Conservation (phyloP, 1,140 invertebrate species). For the Latrodectus geometricus region DNA sequence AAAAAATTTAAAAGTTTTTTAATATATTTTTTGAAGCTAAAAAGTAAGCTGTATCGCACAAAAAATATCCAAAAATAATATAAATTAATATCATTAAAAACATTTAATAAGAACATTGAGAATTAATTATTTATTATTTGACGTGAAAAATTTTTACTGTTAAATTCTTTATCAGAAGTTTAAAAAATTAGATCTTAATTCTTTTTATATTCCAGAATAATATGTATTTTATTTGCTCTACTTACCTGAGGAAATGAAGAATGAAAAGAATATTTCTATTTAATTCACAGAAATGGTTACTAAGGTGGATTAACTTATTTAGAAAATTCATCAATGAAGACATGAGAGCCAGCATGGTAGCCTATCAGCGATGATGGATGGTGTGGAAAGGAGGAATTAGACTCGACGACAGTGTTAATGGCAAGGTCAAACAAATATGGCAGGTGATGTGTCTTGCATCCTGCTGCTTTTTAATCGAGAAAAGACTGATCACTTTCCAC, state of each 20-base stretch:
- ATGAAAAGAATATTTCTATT: background rate
- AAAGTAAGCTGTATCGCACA: too few species aligned
- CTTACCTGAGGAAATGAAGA: background rate
- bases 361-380: constrained; percentile 32
- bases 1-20: too few species aligned
- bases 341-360: background rate
- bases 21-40: too few species aligned
- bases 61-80: too few species aligned
- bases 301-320: background rate
- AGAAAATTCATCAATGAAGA: background rate
- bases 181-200: too few species aligned
- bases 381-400: constrained; percentile 24
- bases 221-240: background rate
- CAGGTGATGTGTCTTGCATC: constrained; percentile 52
- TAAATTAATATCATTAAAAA: too few species aligned
- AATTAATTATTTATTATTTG: too few species aligned
- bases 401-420: constrained; percentile 44
- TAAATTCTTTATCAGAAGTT: too few species aligned
- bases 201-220: too few species aligned
- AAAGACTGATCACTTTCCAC: constrained; percentile 2
- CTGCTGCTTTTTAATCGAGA: constrained; percentile 50
- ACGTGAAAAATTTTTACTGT: too few species aligned
- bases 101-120: too few species aligned
- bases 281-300: background rate
- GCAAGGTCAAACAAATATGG: constrained; percentile 49